These are phyloP conservation scores for Sialia sialis DNA, from an alignment of 2,113 vertebrate genomes.

Conservation along the genomic window DNA sequence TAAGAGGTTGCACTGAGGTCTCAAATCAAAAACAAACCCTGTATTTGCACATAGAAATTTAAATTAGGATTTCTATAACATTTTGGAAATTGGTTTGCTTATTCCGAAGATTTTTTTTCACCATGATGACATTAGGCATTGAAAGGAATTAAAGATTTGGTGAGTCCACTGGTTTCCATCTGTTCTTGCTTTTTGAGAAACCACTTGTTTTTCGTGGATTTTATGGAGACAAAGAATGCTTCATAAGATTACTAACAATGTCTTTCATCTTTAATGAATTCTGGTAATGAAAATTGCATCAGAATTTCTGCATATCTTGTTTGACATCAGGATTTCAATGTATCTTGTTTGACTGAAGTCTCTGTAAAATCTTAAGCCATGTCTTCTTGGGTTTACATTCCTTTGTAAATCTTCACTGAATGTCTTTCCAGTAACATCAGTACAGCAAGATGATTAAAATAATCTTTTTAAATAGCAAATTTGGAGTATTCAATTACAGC, in stretches of 20 bases:
- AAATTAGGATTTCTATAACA: not conserved
- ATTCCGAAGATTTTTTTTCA: not conserved
- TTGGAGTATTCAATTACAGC: not conserved
- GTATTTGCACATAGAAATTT: not conserved
- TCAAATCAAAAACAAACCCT: not conserved
- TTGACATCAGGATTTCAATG: not conserved
- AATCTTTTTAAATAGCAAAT: not conserved
- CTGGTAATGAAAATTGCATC: not conserved
- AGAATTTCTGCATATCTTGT: not conserved
- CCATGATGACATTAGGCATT: not conserved
- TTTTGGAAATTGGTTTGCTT: not conserved
- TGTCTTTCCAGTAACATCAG: not conserved
- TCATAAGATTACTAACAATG: not conserved
- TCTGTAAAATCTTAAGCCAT: not conserved
- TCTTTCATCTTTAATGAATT: not conserved
- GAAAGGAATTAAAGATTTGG: not conserved
- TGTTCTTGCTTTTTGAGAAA: not conserved
- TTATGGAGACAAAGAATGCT: not conserved
- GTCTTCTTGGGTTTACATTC: not conserved
- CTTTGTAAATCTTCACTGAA: not conserved
- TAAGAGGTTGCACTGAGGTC: not conserved
- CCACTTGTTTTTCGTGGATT: not conserved
- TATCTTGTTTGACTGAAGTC: not conserved
- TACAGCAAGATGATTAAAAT: not conserved
- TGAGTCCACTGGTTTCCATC: not conserved